Base-by-base conservation (phyloP, 2,888 invertebrate species). In the Silvanus unidentatus region DNA sequence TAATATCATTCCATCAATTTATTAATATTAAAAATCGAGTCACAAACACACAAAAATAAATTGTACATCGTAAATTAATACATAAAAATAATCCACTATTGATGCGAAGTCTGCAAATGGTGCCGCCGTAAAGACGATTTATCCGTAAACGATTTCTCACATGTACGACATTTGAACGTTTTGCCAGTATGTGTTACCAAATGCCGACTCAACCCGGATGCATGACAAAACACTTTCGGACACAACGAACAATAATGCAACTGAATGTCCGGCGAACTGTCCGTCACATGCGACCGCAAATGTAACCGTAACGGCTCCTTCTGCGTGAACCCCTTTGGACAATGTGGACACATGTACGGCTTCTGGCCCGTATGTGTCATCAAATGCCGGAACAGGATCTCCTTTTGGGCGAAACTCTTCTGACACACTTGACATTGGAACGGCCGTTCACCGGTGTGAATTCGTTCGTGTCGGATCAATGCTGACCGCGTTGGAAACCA, bases 291-390 rank as follows among this genome's bases (percentile, higher is more conserved):
- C 22, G 76, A 72, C 1, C 78, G 70, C 61, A 79, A 75, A 65
- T 88, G 88, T 16, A 79, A 74, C 12, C 72, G 70, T 12, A 88
- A 71, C 39, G 84, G 79, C 55, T 81, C 80, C 44, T 84, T 82
- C 67, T 87, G 87, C 0, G 85, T 83, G 69, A 85, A 88, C 48
- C 82, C 79, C 63, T 81, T 82, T 0, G 76, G 73, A 59, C 88
- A 88, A 49, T 72, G 69, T 0, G 74, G 66, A 63, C 88, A 88
- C 52, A 75, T 74, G 71, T 80, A 81, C 6, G 86, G 86, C 47
- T 82, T 83, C 40, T 76, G 74, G 15, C 78, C 77, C 0, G 77
- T 75, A 50, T 79, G 79, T 0, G 74, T 76, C 64, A 81, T 77
- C 59, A 76, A 67, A 65, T 85, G 85, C 0, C 84, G 65, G 50